Evolutionary conservation across 2,113 vertebrate species (phyloP).

Genomic region (Rhombomys opimus): DNA sequence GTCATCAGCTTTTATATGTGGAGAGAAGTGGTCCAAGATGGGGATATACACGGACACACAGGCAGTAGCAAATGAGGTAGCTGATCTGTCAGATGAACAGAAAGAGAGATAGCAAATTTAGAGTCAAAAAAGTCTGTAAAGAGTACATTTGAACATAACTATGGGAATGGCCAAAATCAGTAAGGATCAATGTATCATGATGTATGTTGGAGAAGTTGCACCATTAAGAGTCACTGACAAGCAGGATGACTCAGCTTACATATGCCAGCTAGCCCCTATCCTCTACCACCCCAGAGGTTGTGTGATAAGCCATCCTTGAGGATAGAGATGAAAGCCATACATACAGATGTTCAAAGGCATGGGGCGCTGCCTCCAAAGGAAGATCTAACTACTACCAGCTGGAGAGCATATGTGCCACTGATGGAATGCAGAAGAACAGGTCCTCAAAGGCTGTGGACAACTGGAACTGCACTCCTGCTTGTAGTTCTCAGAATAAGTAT

Average conservation of each 20-base stretch:
- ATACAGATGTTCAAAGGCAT: background rate
- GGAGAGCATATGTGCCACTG: background rate
- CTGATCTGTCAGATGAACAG: background rate
- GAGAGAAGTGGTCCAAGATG: background rate
- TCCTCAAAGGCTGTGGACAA: background rate
- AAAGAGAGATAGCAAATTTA: background rate
- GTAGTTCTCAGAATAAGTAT: background rate
- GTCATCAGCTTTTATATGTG: background rate
- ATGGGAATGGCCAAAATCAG: background rate
- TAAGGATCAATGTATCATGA: background rate
- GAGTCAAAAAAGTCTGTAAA: background rate
- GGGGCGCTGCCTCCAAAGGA: background rate
- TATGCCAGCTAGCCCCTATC: background rate
- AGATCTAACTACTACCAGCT: background rate
- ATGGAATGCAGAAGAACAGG: background rate
- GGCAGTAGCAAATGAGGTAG: background rate
- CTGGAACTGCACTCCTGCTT: background rate
- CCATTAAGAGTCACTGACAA: background rate
- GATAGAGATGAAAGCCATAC: background rate
- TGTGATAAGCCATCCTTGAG: background rate
- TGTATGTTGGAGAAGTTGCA: background rate
- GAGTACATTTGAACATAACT: background rate
- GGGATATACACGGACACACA: background rate
- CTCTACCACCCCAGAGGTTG: background rate
- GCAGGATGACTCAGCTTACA: background rate